These are phyloP conservation scores for Amblyteles armatorius DNA, from an alignment of 2,888 invertebrate species.

Conservation along the genomic window DNA sequence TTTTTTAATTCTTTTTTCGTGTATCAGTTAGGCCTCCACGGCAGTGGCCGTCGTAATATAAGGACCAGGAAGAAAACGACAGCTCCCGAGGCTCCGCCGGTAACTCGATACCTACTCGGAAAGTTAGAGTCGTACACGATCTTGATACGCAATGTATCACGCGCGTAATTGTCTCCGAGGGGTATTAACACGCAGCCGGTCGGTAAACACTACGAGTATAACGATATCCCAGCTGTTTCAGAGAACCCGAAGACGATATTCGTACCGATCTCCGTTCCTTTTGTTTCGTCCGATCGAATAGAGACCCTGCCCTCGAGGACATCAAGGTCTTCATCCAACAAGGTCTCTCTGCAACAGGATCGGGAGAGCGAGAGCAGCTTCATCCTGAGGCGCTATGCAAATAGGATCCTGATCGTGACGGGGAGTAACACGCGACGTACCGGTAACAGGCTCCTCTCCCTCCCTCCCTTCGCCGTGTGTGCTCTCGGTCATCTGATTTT, in stretches of 20 bases:
- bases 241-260: conserved; percentile 7
- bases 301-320: conserved; percentile 46
- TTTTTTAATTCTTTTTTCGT: conserved; percentile 17
- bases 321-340: conserved; percentile 58
- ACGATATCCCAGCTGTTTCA: not conserved
- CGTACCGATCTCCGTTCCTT: not conserved
- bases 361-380: conserved; percentile 76
- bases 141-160: not conserved
- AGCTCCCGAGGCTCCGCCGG: not conserved
- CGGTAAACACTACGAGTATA: not conserved
- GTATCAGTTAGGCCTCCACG: conserved; percentile 8
- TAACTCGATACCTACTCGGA: not conserved
- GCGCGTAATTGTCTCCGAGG: conserved; percentile 7
- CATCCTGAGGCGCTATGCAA: conserved; percentile 82
- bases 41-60: conserved; percentile 1
- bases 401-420: conserved; percentile 84
- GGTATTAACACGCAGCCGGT: not conserved
- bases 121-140: conserved; percentile 12
- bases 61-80: conserved; percentile 27
- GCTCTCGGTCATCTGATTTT: conserved; percentile 34
- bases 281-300: conserved; percentile 23
- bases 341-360: conserved; percentile 20
- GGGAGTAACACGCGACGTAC: conserved; percentile 76
- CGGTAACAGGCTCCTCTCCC: conserved; percentile 71
- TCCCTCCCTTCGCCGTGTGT: conserved; percentile 55